Evolutionary conservation across 2,797 vertebrate species (phyloP), one percentile per base, ranked within the genome.

Genomic region (Myripristis murdjan): DNA sequence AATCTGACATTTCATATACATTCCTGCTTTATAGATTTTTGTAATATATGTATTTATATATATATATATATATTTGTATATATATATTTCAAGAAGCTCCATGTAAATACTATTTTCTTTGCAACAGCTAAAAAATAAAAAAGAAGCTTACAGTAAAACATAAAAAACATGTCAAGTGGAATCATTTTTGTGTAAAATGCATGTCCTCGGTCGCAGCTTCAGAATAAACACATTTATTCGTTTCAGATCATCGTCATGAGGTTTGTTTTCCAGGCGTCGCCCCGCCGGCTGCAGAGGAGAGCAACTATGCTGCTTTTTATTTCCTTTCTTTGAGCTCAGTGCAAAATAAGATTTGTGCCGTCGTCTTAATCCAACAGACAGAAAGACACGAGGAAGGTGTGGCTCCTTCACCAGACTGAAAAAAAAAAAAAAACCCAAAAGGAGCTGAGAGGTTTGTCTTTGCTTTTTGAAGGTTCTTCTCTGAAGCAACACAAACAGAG

Each of bases 41-140:
- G n/a, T n/a, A n/a, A n/a, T n/a, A n/a, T n/a, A n/a, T n/a, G n/a
- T n/a, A n/a, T n/a, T n/a, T n/a, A n/a, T n/a, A n/a, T n/a, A n/a
- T n/a, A n/a, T 74, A 75, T 70, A 77, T 59, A 77, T 79, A 66
- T 79, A 74, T 75, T 54, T 70, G 70, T n/a, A n/a, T 70, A 70
- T 63, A 71, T 82, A 70, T 94, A 94, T 95, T 95, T 95, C 94
- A 96, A 95, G 93, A 96, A 95, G 95, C 95, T 94, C 96, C 94
- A 94, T 94, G 95, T 96, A 97, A 95, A 96, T 96, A 97, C 95
- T 96, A 96, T 95, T 96, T 97, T 96, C 95, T 96, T 95, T 95
- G 93, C 91, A 94, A 86, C 62, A 94, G 94, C 85, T 93, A 88
- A 85, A 91, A 91, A 89, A 86, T 49, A 80, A 86, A 87, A 93